A percentile compares a stretch with the other conserved stretches of the same genome.
phyloP scores from a whole-genome alignment of 2,888 invertebrate genomes.

The Terebella lapidaria region DNA sequence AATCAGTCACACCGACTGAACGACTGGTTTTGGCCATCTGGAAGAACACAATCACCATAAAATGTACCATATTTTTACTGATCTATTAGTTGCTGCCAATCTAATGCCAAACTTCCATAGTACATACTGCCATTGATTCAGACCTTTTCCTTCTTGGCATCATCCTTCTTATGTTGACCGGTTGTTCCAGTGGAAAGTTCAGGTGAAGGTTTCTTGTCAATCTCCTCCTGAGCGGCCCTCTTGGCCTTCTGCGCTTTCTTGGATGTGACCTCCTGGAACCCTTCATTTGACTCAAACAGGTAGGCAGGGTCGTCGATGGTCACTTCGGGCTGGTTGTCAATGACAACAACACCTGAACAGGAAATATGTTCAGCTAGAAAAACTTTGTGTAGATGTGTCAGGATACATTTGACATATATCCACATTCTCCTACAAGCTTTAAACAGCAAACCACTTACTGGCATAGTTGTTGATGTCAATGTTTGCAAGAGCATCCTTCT shows the following conservation, averaged over 20 bases:
- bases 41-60: not conserved
- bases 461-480: conserved; percentile 60
- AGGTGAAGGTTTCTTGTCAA: not conserved
- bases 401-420: not conserved
- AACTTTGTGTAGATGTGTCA: too few species aligned
- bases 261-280: conserved; percentile 79
- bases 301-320: conserved; percentile 54
- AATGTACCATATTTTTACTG: too few species aligned
- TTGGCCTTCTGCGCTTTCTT: conserved; percentile 60
- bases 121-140: too few species aligned
- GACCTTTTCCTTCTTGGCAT: not conserved
- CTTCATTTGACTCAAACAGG: conserved; percentile 56
- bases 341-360: conserved; percentile 56
- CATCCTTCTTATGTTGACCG: not conserved
- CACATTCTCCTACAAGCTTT: not conserved
- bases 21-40: not conserved
- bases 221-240: conserved; percentile 50
- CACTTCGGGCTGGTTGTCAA: conserved; percentile 57
- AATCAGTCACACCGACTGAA: too few species aligned
- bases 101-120: too few species aligned
- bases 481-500: conserved; percentile 58
- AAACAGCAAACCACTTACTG: conserved; percentile 49
- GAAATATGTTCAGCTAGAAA: too few species aligned
- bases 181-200: not conserved
- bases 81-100: too few species aligned